These are phyloP conservation scores for Empis stercorea DNA, from an alignment of 2,888 invertebrate genomes.

Conservation along the genomic window DNA sequence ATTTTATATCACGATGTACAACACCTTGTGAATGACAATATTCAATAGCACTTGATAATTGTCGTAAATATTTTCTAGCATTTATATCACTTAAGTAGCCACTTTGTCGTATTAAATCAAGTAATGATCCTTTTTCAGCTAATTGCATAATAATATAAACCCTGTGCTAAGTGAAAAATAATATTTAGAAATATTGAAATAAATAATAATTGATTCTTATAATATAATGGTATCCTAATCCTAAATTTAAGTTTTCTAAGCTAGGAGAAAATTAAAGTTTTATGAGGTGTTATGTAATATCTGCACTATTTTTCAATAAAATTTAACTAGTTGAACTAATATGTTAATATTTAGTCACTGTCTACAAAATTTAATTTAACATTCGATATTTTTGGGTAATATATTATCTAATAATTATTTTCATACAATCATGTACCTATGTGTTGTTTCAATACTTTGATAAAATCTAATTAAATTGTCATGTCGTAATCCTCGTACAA, in stretches of 20 bases:
- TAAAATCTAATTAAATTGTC: slow-evolving; percentile 66
- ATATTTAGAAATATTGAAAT: neutral
- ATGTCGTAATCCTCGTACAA: slow-evolving; percentile 67
- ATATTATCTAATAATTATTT: too few species aligned
- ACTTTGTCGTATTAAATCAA: slow-evolving; percentile 63
- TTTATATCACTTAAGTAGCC: slow-evolving; percentile 55
- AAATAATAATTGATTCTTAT: too few species aligned
- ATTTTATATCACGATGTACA: slow-evolving; percentile 73
- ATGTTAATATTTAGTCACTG: too few species aligned
- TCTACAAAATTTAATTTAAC: too few species aligned
- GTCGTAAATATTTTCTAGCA: slow-evolving; percentile 57
- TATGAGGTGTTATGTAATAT: too few species aligned
- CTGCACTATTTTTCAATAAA: too few species aligned
- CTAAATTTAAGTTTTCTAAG: too few species aligned
- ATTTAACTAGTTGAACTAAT: too few species aligned
- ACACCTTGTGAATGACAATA: slow-evolving; percentile 70
- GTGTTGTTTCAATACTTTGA: slow-evolving; percentile 75
- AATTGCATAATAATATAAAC: slow-evolving; percentile 78
- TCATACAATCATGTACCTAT: slow-evolving; percentile 56
- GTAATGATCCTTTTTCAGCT: slow-evolving; percentile 65
- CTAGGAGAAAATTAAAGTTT: too few species aligned
- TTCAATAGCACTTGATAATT: slow-evolving; percentile 59
- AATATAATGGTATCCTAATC: too few species aligned
- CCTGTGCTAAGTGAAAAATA: slow-evolving; percentile 32
- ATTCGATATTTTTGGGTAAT: too few species aligned